Percentiles rank a stretch among this genome's conserved stretches.
These are phyloP conservation scores for Pangasius djambal DNA, from an alignment of 2,797 vertebrate genomes.

Conservation along the genomic window DNA sequence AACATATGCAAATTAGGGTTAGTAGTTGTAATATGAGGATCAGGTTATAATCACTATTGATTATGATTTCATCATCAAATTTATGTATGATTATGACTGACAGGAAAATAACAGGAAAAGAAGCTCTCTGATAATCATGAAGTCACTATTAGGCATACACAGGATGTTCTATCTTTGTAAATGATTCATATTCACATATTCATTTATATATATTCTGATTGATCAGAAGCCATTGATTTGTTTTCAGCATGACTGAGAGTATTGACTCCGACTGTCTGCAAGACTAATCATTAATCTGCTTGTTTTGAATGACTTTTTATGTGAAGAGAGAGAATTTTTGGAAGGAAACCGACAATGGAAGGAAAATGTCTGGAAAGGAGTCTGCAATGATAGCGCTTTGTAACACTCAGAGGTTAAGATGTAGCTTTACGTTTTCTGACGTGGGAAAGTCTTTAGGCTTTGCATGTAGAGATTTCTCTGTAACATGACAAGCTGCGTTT, in stretches of 20 bases:
- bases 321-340: background rate
- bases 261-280: background rate
- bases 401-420: background rate
- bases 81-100: background rate
- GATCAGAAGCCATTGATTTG: background rate
- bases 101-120: background rate
- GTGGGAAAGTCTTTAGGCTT: background rate
- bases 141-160: background rate
- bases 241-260: background rate
- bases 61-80: background rate
- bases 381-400: background rate
- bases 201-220: background rate
- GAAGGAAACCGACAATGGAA: no score
- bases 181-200: background rate
- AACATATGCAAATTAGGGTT: background rate
- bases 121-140: background rate
- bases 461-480: background rate
- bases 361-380: background rate
- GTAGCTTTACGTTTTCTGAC: background rate
- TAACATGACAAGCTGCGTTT: background rate
- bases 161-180: background rate
- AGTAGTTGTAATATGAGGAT: background rate
- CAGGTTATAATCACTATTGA: slow-evolving; percentile 1
- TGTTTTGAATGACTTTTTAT: background rate
- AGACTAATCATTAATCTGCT: background rate